These are phyloP conservation scores for Cheilosia urbana DNA, from an alignment of 2,888 invertebrate species.

Conservation along the genomic window DNA sequence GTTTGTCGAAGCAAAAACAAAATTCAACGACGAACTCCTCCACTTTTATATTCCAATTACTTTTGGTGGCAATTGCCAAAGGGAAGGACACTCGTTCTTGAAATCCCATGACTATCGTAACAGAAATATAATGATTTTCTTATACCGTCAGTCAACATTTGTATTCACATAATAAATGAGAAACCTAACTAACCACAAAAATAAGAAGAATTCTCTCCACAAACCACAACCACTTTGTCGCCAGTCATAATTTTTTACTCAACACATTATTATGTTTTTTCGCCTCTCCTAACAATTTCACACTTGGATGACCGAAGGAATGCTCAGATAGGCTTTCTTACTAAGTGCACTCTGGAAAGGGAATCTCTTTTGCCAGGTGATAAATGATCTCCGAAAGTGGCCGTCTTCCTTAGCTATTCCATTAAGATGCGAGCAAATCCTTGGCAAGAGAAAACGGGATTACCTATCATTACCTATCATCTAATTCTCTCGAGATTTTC, in stretches of 20 bases:
- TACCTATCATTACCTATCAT: constrained; percentile 55
- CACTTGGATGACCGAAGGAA: constrained; percentile 13
- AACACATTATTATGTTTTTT: background rate
- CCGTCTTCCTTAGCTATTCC: constrained; percentile 24
- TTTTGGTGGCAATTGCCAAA: constrained; percentile 47
- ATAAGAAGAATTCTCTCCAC: background rate
- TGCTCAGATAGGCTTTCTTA: background rate
- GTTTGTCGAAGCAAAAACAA: too few species aligned
- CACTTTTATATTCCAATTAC: constrained; percentile 54
- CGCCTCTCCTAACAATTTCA: background rate
- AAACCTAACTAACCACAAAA: constrained; percentile 15
- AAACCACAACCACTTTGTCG: constrained; percentile 38
- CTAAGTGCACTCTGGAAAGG: background rate
- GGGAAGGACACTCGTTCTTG: constrained; percentile 38
- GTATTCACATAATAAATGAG: background rate
- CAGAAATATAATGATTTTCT: background rate
- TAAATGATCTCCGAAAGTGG: constrained; percentile 47
- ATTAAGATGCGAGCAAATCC: constrained; percentile 1
- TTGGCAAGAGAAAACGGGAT: constrained; percentile 28
- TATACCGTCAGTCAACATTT: background rate
- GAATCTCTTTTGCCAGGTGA: constrained; percentile 44
- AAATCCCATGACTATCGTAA: background rate
- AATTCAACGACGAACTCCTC: background rate
- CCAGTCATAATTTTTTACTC: constrained; percentile 39
- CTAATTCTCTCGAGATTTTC: constrained; percentile 37